Conservation (phyloP, 2,888 invertebrate genomes). For the Axea sp. region DNA sequence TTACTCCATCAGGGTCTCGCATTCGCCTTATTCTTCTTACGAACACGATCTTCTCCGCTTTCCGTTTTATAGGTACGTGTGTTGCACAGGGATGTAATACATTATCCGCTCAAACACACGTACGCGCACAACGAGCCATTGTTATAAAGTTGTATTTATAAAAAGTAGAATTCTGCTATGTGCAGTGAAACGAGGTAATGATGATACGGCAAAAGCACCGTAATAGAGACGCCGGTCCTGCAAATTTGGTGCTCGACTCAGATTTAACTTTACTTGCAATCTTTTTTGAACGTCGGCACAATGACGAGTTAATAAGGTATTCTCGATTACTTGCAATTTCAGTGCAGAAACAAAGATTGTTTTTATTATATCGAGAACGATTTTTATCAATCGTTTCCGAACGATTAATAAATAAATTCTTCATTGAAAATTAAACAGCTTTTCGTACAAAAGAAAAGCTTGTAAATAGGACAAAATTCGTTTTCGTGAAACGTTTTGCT, state of each 20-base stretch:
- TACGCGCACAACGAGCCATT: conserved; percentile 31
- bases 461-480: no score
- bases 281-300: background rate
- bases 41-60: conserved; percentile 22
- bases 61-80: conserved; percentile 42
- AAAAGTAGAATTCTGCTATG: conserved; percentile 31
- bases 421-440: no score
- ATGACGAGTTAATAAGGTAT: background rate
- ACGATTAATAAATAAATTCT: no score
- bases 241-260: conserved; percentile 18
- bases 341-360: no score
- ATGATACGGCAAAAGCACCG: conserved; percentile 27
- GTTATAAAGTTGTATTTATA: conserved; percentile 46
- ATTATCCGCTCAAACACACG: conserved; percentile 49
- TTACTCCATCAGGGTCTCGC: conserved; percentile 37
- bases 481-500: no score
- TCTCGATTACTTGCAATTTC: no score
- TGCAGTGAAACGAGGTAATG: conserved; percentile 27
- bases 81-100: conserved; percentile 45
- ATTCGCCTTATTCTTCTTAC: conserved; percentile 49
- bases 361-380: no score
- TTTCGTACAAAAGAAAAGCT: no score
- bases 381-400: no score
- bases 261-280: conserved; percentile 10
- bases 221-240: conserved; percentile 23